Conservation (phyloP, 92 coral and sea anemone genomes). For the Palythoa heliodiscus region DNA sequence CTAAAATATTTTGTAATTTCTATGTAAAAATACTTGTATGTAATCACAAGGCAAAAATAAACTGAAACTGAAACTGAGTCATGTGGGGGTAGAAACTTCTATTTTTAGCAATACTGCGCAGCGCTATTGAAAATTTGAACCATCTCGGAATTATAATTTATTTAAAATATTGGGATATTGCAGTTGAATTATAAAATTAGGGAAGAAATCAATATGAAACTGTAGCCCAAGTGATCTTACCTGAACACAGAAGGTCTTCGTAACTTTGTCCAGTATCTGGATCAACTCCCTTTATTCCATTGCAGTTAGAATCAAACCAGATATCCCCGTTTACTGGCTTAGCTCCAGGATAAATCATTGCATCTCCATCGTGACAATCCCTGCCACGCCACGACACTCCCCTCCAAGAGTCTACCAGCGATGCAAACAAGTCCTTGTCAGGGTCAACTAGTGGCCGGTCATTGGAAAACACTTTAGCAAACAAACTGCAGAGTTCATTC, state of each 20-base stretch:
- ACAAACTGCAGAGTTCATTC: slow-evolving; percentile 59
- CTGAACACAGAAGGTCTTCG: slow-evolving; percentile 84
- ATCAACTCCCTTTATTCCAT: slow-evolving; percentile 85
- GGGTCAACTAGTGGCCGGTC: slow-evolving; percentile 80
- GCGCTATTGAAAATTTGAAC: too few species aligned
- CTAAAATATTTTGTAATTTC: too few species aligned
- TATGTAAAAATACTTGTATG: too few species aligned
- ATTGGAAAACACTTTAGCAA: slow-evolving; percentile 63
- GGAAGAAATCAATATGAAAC: neutral
- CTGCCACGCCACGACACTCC: slow-evolving; percentile 93
- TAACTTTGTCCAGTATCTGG: slow-evolving; percentile 59
- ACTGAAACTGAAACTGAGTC: too few species aligned
- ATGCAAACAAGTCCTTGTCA: slow-evolving; percentile 83
- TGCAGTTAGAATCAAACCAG: slow-evolving; percentile 85
- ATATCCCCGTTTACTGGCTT: slow-evolving; percentile 71
- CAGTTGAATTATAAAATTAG: neutral
- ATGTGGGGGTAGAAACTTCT: too few species aligned
- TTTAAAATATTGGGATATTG: neutral
- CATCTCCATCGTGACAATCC: slow-evolving; percentile 77
- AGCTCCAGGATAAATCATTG: slow-evolving; percentile 74
- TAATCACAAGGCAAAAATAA: too few species aligned
- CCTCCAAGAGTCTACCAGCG: slow-evolving; percentile 63
- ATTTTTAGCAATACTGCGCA: too few species aligned
- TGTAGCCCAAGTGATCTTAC: slow-evolving; percentile 30
- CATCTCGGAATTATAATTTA: too few species aligned